phyloP scores from a whole-genome alignment of 2,797 vertebrate genomes.

The Sebastes matsubarae region DNA sequence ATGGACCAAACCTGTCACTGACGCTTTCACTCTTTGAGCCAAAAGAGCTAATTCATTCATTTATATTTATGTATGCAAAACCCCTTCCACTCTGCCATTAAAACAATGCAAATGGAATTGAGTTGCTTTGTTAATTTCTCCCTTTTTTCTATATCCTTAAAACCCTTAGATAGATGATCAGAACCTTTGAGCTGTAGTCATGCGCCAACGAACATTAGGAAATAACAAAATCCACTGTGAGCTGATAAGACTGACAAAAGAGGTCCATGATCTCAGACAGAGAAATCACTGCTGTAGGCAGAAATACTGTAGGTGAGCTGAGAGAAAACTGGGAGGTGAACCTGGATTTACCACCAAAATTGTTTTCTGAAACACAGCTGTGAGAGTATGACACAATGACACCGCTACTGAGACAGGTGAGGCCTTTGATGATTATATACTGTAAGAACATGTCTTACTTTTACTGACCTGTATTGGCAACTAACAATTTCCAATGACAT shows the following conservation, averaged over 20 bases:
- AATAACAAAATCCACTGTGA: slow-evolving; percentile 12
- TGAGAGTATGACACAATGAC: background rate
- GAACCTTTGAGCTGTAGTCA: slow-evolving; percentile 31
- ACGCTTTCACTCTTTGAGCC: slow-evolving; percentile 28
- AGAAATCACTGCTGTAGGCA: background rate
- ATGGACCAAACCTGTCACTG: slow-evolving; percentile 39
- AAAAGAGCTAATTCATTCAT: slow-evolving; percentile 67
- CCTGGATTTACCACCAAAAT: background rate
- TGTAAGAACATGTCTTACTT: background rate
- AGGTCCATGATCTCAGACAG: background rate
- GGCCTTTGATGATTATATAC: background rate
- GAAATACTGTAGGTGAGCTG: background rate
- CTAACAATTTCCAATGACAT: background rate
- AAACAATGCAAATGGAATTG: slow-evolving; percentile 64
- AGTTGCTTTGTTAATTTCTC: slow-evolving; percentile 57
- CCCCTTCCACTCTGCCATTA: slow-evolving; percentile 32
- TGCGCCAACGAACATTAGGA: slow-evolving; percentile 8
- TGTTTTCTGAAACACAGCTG: background rate
- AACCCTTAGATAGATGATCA: slow-evolving; percentile 31
- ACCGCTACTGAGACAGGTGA: background rate
- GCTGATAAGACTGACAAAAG: slow-evolving; percentile 32
- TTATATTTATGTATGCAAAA: slow-evolving; percentile 76
- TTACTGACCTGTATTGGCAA: background rate
- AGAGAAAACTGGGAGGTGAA: background rate
- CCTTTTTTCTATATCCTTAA: slow-evolving; percentile 16